A percentile compares a stretch with the other conserved stretches of the same genome.
Evolutionary conservation across 2,888 invertebrate genomes (phyloP).

Genomic region (Ormyrus labotus): DNA sequence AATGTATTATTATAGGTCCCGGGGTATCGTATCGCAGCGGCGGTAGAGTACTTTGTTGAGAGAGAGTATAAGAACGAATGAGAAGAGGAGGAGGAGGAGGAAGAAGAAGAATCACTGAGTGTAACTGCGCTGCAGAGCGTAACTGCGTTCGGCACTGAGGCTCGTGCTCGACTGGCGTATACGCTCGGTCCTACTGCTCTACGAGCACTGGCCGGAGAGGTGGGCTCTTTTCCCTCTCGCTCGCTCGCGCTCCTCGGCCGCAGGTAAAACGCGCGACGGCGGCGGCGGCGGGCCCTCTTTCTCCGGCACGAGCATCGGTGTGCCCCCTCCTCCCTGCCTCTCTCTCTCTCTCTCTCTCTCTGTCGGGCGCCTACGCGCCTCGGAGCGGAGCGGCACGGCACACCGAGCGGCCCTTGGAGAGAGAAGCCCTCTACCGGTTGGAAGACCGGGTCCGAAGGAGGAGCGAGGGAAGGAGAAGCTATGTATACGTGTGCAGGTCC

Average conservation of each 20-base stretch:
- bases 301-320: slow-evolving; percentile 8
- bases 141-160: slow-evolving; percentile 54
- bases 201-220: slow-evolving; percentile 27
- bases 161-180: slow-evolving; percentile 57
- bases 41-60: too few relatives aligned
- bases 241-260: slow-evolving; percentile 54
- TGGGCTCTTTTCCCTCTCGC: slow-evolving; percentile 25
- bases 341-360: slow-evolving; percentile 34
- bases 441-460: not conserved
- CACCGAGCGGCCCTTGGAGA: not conserved
- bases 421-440: not conserved
- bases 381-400: not conserved
- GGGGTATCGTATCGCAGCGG: too few relatives aligned
- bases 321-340: slow-evolving; percentile 36
- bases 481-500: slow-evolving; percentile 40
- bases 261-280: slow-evolving; percentile 2
- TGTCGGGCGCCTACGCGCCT: slow-evolving; percentile 13
- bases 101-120: too few relatives aligned
- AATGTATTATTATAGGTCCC: too few relatives aligned
- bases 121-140: too few relatives aligned
- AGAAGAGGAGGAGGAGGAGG: too few relatives aligned
- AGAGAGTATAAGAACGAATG: too few relatives aligned
- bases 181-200: slow-evolving; percentile 28
- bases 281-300: not conserved
- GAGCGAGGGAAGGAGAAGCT: slow-evolving; percentile 6